Percentiles rank a stretch among this genome's conserved stretches.
phyloP scores from a whole-genome alignment of 2,113 vertebrate species.

The Macroglossus sobrinus region DNA sequence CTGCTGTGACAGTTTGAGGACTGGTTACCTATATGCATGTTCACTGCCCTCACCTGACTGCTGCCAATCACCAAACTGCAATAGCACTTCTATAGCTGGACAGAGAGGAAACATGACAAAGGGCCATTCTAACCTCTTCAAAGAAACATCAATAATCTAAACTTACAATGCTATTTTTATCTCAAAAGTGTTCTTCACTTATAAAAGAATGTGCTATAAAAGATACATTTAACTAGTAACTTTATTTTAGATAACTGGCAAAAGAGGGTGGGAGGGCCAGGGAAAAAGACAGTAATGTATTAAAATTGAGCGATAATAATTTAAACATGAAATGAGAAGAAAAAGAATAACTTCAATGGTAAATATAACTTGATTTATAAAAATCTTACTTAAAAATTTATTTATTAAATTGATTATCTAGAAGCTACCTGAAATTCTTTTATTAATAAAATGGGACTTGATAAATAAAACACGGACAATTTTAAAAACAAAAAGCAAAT shows the following conservation, averaged over 20 bases:
- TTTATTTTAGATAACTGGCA: neutral
- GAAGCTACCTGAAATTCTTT: neutral
- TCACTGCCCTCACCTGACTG: neutral
- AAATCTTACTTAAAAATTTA: neutral
- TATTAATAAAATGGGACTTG: neutral
- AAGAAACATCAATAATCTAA: neutral
- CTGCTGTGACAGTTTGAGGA: neutral
- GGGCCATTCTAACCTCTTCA: neutral
- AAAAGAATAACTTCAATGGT: neutral
- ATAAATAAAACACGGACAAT: neutral
- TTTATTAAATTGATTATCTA: neutral
- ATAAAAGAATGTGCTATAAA: neutral
- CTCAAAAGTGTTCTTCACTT: neutral
- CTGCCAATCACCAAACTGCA: neutral
- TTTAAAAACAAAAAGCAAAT: conserved; percentile 23
- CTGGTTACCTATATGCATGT: accelerated
- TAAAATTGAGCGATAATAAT: neutral
- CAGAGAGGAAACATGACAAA: neutral
- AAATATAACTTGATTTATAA: neutral
- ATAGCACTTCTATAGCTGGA: accelerated
- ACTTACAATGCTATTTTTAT: neutral
- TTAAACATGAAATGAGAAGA: conserved; percentile 6
- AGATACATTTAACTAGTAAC: neutral
- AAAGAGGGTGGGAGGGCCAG: neutral
- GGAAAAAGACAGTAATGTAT: neutral